These are phyloP conservation scores for Platerodrilus igneus DNA, from an alignment of 2,888 invertebrate species.

Conservation along the genomic window DNA sequence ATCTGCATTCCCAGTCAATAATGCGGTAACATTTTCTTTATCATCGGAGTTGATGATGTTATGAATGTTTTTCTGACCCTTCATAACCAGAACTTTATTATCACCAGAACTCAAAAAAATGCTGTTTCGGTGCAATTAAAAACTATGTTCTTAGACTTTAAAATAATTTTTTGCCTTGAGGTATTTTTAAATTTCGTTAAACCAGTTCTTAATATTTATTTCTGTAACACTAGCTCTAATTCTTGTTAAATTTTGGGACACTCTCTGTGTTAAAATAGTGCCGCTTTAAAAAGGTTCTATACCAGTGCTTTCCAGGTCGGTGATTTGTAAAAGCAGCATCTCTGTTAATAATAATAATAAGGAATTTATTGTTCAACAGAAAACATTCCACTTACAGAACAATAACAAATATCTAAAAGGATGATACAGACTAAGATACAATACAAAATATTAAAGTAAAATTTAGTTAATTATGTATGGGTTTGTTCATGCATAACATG, in stretches of 20 bases:
- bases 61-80: slow-evolving; percentile 28
- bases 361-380: no score
- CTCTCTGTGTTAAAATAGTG: slow-evolving; percentile 5
- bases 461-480: no score
- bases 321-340: no score
- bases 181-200: slow-evolving; percentile 7
- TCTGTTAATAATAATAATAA: no score
- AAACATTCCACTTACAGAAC: no score
- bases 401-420: no score
- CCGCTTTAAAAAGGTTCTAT: neutral
- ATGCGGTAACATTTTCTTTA: slow-evolving; percentile 28
- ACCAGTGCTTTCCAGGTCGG: slow-evolving; percentile 5
- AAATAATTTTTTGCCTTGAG: slow-evolving; percentile 2
- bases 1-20: slow-evolving; percentile 31
- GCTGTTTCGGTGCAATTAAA: slow-evolving; percentile 24
- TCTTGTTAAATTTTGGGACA: slow-evolving; percentile 2
- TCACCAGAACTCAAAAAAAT: slow-evolving; percentile 30
- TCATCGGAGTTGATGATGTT: slow-evolving; percentile 27
- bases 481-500: no score
- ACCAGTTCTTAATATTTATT: slow-evolving; percentile 8
- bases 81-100: slow-evolving; percentile 22
- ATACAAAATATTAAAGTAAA: no score
- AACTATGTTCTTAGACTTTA: slow-evolving; percentile 2
- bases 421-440: no score
- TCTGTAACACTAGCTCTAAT: slow-evolving; percentile 26